Evolutionary conservation across 2,797 vertebrate species (phyloP).

Genomic region (Danio kyathit): DNA sequence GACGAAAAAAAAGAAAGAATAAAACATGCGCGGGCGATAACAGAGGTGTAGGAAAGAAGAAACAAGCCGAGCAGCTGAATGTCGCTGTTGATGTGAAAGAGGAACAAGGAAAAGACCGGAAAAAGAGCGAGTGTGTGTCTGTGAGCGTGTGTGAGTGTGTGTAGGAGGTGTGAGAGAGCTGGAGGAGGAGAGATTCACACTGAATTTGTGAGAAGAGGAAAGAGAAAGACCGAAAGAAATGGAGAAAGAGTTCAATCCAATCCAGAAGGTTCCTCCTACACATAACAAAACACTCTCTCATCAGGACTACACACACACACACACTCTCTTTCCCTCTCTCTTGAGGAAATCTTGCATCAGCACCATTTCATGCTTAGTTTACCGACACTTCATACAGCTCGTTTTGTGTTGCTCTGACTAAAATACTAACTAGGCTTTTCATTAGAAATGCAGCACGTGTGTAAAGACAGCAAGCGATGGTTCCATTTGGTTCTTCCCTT

Average conservation of each 20-base stretch:
- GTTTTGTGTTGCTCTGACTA: slow-evolving; percentile 8
- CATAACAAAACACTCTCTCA: slow-evolving; percentile 68
- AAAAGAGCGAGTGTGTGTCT: slow-evolving; percentile 18
- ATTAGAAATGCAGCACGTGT: slow-evolving; percentile 8
- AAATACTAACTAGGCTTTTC: slow-evolving; percentile 18
- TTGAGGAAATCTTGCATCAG: slow-evolving; percentile 58
- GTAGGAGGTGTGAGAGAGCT: slow-evolving; percentile 69
- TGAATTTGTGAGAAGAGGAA: slow-evolving; percentile 55
- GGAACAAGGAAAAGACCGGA: slow-evolving; percentile 43
- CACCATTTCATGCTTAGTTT: slow-evolving; percentile 47
- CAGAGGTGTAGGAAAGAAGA: slow-evolving; percentile 9
- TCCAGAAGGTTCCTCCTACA: slow-evolving; percentile 80
- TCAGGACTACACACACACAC: slow-evolving; percentile 46
- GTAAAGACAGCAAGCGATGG: background rate
- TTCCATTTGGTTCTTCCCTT: background rate
- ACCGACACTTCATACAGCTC: slow-evolving; percentile 14
- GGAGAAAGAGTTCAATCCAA: slow-evolving; percentile 50
- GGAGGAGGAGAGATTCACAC: slow-evolving; percentile 60
- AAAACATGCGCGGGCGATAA: background rate
- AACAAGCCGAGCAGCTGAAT: slow-evolving; percentile 21
- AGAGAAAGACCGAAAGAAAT: slow-evolving; percentile 31
- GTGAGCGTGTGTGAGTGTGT: slow-evolving; percentile 19
- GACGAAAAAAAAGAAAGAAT: slow-evolving; percentile 7
- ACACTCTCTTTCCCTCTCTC: slow-evolving; percentile 27
- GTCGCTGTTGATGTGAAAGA: background rate